Conservation (phyloP, 2,888 invertebrate species). For the Tineola bisselliella region DNA sequence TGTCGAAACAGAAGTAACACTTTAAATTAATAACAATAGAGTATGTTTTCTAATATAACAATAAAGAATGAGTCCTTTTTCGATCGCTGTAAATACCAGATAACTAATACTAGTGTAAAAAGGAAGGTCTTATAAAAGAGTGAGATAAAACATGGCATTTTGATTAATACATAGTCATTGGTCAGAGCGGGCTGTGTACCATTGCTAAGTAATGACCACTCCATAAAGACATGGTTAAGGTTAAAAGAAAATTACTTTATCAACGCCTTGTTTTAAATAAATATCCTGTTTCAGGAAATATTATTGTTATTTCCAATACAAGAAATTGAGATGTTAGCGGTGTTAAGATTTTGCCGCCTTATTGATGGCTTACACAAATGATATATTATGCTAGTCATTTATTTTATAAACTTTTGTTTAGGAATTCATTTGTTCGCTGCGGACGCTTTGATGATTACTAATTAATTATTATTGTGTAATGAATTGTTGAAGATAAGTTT, state of each 20-base stretch:
- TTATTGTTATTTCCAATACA: conserved; percentile 66
- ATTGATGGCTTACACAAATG: conserved; percentile 62
- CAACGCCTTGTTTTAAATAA: conserved; percentile 69
- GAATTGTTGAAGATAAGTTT: conserved; percentile 8
- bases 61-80: neutral
- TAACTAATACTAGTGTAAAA: conserved; percentile 55
- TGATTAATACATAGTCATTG: conserved; percentile 67
- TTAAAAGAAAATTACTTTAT: conserved; percentile 70
- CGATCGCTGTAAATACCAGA: conserved; percentile 33
- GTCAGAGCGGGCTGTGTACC: conserved; percentile 67
- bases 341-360: conserved; percentile 58
- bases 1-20: neutral
- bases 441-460: conserved; percentile 15
- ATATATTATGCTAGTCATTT: conserved; percentile 54
- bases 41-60: neutral
- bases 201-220: conserved; percentile 68
- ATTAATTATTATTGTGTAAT: conserved; percentile 12
- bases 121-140: conserved; percentile 41
- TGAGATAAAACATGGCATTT: conserved; percentile 62
- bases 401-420: conserved; percentile 36
- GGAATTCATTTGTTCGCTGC: conserved; percentile 15
- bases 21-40: neutral
- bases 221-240: conserved; percentile 69
- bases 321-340: conserved; percentile 63
- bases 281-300: conserved; percentile 69